Percentiles rank a stretch among this genome's conserved stretches.
These are phyloP conservation scores for Neuroterus valhalla DNA, from an alignment of 1,140 invertebrate species.

Conservation along the genomic window DNA sequence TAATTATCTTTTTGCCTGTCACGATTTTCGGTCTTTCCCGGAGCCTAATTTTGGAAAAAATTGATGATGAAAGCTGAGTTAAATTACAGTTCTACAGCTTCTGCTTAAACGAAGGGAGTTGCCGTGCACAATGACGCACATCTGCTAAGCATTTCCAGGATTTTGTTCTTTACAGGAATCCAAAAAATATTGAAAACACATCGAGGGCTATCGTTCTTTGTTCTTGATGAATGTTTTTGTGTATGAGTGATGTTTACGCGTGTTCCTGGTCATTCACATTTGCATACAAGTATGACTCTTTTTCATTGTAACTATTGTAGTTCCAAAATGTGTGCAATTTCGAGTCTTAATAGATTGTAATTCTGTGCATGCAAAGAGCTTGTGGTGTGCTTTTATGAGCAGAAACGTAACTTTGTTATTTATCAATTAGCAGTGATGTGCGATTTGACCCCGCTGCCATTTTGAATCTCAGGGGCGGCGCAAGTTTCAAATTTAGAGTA, in stretches of 20 bases:
- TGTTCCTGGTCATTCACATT: slow-evolving; percentile 1
- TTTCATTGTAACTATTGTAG: neutral
- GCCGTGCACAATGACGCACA: neutral
- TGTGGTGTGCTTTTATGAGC: neutral
- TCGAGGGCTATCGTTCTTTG: slow-evolving; percentile 9
- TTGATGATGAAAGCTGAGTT: too few species aligned
- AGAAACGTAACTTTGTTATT: neutral
- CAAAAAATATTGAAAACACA: neutral
- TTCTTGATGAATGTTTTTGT: neutral
- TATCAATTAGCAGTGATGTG: neutral
- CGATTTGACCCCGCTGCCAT: neutral
- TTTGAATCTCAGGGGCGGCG: slow-evolving; percentile 2
- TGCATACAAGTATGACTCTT: slow-evolving; percentile 9
- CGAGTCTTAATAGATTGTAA: neutral
- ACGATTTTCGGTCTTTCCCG: too few species aligned
- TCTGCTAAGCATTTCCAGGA: neutral
- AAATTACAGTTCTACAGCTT: too few species aligned
- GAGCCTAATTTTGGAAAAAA: too few species aligned
- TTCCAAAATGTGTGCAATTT: neutral
- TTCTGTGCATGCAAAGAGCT: neutral
- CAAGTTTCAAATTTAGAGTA: neutral
- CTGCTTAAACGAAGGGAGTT: neutral
- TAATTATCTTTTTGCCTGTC: too few species aligned
- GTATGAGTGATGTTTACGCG: neutral
- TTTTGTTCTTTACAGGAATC: neutral